phyloP scores from a whole-genome alignment of 1,140 invertebrate species.

The Zaprionus ghesquierei region DNA sequence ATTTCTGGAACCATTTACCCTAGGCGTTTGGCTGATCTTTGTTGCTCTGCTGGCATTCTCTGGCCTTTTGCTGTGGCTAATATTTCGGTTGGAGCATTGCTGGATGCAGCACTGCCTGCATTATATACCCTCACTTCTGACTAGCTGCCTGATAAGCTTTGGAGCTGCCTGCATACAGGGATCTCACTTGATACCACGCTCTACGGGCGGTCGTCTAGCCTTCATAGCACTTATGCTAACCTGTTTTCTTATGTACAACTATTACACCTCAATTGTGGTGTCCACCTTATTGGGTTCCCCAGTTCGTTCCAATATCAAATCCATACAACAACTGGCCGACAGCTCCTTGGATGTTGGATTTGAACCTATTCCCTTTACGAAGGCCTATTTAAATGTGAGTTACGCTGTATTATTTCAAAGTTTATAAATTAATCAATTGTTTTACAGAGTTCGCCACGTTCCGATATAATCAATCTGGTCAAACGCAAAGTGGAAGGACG shows the following conservation, averaged over 20 bases:
- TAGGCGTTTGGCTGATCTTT: constrained; percentile 67
- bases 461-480: constrained; percentile 60
- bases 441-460: constrained; percentile 47
- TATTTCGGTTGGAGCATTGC: constrained; percentile 58
- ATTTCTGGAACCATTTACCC: constrained; percentile 69
- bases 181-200: constrained; percentile 60
- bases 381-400: constrained; percentile 64
- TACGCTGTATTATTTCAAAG: neutral
- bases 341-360: constrained; percentile 70
- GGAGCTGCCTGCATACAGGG: constrained; percentile 76
- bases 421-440: neutral
- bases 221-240: constrained; percentile 66
- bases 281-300: constrained; percentile 69
- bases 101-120: constrained; percentile 39
- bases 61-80: constrained; percentile 59
- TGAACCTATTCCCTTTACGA: constrained; percentile 61
- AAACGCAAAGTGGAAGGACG: constrained; percentile 59
- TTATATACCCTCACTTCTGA: constrained; percentile 65
- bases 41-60: constrained; percentile 33
- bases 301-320: constrained; percentile 70
- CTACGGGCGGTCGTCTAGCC: constrained; percentile 62
- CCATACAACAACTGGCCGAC: constrained; percentile 70
- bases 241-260: constrained; percentile 79
- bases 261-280: constrained; percentile 79
- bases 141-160: constrained; percentile 62